These are phyloP conservation scores for Acanthosepion pharaonis DNA, from an alignment of 2,888 invertebrate species.

Conservation along the genomic window DNA sequence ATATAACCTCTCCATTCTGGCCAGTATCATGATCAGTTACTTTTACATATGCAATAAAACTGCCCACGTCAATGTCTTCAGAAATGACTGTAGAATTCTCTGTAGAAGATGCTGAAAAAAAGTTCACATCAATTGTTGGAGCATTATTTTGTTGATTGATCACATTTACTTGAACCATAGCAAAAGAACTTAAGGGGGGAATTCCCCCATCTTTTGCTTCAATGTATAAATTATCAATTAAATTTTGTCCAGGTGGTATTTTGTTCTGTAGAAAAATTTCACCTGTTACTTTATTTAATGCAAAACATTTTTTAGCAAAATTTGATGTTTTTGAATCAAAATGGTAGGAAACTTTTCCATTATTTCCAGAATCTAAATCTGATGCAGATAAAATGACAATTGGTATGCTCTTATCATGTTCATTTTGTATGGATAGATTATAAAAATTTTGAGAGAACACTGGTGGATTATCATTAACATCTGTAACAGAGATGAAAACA, in stretches of 20 bases:
- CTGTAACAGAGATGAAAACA: neutral
- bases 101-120: neutral
- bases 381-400: neutral
- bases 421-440: neutral
- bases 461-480: neutral
- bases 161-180: neutral
- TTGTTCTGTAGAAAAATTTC: neutral
- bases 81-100: neutral
- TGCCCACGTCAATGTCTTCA: neutral
- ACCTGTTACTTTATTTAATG: neutral
- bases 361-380: neutral
- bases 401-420: neutral
- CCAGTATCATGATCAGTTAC: constrained; percentile 20
- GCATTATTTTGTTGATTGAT: constrained; percentile 1
- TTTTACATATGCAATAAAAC: neutral
- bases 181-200: neutral
- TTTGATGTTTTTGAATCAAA: neutral
- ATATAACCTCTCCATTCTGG: neutral
- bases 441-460: neutral
- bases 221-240: neutral
- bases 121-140: neutral
- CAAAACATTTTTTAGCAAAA: neutral
- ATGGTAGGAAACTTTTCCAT: neutral
- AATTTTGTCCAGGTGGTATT: constrained; percentile 7
- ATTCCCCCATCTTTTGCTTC: neutral